These are phyloP conservation scores for Pyrochroa serraticornis DNA, from an alignment of 2,888 invertebrate genomes.

Conservation along the genomic window DNA sequence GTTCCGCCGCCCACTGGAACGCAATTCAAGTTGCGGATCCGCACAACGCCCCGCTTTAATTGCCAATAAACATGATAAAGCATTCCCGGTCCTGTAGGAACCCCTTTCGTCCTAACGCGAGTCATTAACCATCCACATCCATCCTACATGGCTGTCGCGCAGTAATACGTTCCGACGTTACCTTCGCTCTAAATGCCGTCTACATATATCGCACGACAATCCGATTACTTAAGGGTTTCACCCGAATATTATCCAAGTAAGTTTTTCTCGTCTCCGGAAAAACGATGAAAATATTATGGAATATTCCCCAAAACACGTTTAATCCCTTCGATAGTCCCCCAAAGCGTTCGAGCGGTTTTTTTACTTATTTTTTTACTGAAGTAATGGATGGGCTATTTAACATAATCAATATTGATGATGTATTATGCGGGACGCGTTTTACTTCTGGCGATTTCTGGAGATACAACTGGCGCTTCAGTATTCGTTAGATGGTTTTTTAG, in stretches of 20 bases:
- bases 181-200: constrained; percentile 13
- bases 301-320: constrained; percentile 22
- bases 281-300: constrained; percentile 15
- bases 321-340: constrained; percentile 8
- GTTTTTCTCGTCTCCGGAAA: constrained; percentile 14
- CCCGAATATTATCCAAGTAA: constrained; percentile 14
- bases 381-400: constrained; percentile 27
- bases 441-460: background rate
- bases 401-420: constrained; percentile 31
- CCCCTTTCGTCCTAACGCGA: constrained; percentile 25
- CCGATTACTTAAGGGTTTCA: constrained; percentile 26
- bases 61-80: constrained; percentile 38
- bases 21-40: constrained; percentile 30
- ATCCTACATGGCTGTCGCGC: constrained; percentile 27
- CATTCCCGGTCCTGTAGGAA: constrained; percentile 30
- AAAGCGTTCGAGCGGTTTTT: constrained; percentile 15
- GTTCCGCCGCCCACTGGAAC: background rate
- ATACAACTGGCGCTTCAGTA: no score
- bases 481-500: no score
- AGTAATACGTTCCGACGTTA: constrained; percentile 16
- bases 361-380: constrained; percentile 17
- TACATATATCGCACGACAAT: constrained; percentile 20
- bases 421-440: constrained; percentile 9
- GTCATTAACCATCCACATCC: constrained; percentile 28
- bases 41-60: constrained; percentile 34